These are phyloP conservation scores for Stomatorhinus ivindoensis DNA, from an alignment of 2,113 vertebrate species.

Conservation along the genomic window DNA sequence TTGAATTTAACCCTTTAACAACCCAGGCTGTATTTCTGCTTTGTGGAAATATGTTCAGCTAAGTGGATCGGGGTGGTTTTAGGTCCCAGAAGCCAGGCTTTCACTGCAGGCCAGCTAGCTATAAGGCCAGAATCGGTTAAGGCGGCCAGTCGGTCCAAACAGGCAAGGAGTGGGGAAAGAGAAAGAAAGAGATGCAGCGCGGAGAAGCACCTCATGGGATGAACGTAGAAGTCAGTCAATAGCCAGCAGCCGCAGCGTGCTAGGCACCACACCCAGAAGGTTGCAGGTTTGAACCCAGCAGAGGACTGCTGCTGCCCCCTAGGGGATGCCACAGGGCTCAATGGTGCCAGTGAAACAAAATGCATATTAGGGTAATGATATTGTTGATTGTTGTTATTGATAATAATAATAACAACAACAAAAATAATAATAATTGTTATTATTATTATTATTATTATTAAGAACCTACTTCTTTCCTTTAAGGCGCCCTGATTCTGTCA, in stretches of 20 bases:
- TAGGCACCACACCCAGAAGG: not conserved
- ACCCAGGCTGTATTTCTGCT: not conserved
- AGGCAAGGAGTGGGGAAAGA: not conserved
- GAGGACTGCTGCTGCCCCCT: not conserved
- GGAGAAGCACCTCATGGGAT: not conserved
- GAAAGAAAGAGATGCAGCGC: not conserved
- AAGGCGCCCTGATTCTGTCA: not conserved
- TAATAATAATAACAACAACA: not conserved
- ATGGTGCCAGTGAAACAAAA: not conserved
- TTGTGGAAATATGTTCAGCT: not conserved
- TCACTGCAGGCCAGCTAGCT: not conserved
- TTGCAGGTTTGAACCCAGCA: not conserved
- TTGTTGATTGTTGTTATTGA: not conserved
- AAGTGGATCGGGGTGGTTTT: not conserved
- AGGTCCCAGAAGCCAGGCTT: not conserved
- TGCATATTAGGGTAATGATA: not conserved
- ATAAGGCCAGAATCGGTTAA: not conserved
- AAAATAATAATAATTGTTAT: not conserved
- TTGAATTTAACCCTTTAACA: not conserved
- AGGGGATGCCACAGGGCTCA: not conserved
- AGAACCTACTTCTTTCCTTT: not conserved
- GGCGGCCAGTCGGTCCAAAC: not conserved
- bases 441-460: not conserved
- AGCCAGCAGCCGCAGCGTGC: not conserved
- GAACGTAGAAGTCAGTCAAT: not conserved